Conservation (phyloP, 2,113 vertebrate genomes). For the Heterochromis multidens region DNA sequence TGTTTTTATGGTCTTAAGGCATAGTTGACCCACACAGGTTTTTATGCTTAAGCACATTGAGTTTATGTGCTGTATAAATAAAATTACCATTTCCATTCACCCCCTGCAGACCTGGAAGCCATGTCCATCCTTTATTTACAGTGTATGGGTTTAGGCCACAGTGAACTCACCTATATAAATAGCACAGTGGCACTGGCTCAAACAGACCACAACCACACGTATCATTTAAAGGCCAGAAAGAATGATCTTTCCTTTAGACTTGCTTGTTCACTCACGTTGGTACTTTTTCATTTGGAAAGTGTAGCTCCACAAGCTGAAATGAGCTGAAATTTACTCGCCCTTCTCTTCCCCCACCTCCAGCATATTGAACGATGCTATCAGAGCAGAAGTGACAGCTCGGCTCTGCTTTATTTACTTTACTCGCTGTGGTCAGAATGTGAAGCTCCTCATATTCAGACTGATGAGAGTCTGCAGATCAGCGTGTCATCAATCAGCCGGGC, state of each 20-base stretch:
- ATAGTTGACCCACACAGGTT: too few relatives aligned
- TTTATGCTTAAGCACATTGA: too few relatives aligned
- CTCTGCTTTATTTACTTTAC: constrained; percentile 69
- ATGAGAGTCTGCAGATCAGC: constrained; percentile 66
- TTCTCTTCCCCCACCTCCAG: background rate
- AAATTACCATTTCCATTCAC: too few relatives aligned
- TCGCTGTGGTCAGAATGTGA: constrained; percentile 65
- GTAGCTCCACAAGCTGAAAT: constrained; percentile 26
- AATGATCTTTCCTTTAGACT: background rate
- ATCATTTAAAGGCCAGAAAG: background rate
- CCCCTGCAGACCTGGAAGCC: too few relatives aligned
- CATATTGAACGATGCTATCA: constrained; percentile 65
- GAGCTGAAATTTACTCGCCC: constrained; percentile 28
- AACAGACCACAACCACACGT: background rate
- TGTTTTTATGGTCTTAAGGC: too few relatives aligned
- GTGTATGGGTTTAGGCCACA: background rate
- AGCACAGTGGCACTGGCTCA: background rate
- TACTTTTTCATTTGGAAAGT: constrained; percentile 31
- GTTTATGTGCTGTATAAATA: too few relatives aligned
- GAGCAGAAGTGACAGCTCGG: constrained; percentile 49
- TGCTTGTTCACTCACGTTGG: background rate
- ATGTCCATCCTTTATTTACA: background rate
- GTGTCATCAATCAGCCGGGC: constrained; percentile 73
- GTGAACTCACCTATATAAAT: background rate
- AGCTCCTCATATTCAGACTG: constrained; percentile 66